phyloP scores from a whole-genome alignment of 2,888 invertebrate species.

The Lepeophtheirus nordmannii region DNA sequence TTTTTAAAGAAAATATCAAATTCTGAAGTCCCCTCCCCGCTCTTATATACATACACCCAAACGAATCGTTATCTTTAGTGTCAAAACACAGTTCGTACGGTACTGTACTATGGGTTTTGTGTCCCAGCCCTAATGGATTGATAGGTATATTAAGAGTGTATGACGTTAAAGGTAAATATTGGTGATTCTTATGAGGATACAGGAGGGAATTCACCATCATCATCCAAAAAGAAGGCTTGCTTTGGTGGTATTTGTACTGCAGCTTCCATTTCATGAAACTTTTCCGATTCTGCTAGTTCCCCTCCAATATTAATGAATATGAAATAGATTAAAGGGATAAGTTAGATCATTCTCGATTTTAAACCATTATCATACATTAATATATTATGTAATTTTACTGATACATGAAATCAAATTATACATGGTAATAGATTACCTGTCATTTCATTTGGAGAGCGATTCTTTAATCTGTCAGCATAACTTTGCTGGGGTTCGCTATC shows the following conservation, averaged over 20 bases:
- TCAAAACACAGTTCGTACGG: too few relatives aligned
- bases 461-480: constrained; percentile 11
- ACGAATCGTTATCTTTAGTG: too few relatives aligned
- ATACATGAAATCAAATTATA: not conserved
- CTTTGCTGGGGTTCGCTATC: not conserved
- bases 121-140: too few relatives aligned
- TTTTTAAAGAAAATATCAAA: too few relatives aligned
- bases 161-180: too few relatives aligned
- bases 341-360: too few relatives aligned
- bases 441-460: constrained; percentile 4
- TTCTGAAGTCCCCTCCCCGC: too few relatives aligned
- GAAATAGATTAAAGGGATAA: constrained; percentile 12
- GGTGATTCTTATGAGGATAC: constrained; percentile 31
- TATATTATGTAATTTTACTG: too few relatives aligned
- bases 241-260: constrained; percentile 52
- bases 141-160: too few relatives aligned
- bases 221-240: constrained; percentile 55
- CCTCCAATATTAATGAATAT: not conserved
- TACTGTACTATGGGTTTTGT: too few relatives aligned
- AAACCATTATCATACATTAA: too few relatives aligned
- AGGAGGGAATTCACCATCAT: constrained; percentile 68
- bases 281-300: constrained; percentile 49
- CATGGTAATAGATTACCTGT: constrained; percentile 6
- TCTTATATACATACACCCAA: too few relatives aligned
- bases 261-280: constrained; percentile 53